Evolutionary conservation across 2,888 invertebrate species (phyloP).

Genomic region (Tortricodes alternella): DNA sequence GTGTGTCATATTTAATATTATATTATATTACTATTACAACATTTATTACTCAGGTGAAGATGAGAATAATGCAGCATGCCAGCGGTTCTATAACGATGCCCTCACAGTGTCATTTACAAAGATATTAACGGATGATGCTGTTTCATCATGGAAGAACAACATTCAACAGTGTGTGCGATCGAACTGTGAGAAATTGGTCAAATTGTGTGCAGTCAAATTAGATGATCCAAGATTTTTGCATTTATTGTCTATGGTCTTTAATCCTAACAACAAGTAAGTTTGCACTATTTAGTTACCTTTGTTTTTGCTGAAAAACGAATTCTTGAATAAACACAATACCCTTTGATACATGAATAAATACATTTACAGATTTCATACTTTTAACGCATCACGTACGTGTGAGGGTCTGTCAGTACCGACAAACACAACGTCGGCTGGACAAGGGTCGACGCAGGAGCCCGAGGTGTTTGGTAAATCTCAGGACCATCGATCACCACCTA

Average conservation of each 20-base stretch:
- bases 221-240: constrained; percentile 97
- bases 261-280: constrained; percentile 96
- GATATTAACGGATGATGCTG: constrained; percentile 98
- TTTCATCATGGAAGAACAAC: constrained; percentile 98
- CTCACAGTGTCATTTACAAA: constrained; percentile 97
- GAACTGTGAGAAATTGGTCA: constrained; percentile 95
- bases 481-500: constrained; percentile 92
- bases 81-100: constrained; percentile 97
- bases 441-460: constrained; percentile 67
- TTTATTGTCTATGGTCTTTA: constrained; percentile 95
- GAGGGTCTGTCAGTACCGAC: constrained; percentile 83
- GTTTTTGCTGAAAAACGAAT: not conserved
- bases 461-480: constrained; percentile 86
- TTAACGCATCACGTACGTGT: constrained; percentile 89
- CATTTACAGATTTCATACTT: constrained; percentile 89
- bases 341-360: no score
- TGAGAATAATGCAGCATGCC: constrained; percentile 93
- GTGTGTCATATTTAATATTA: no score
- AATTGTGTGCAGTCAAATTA: constrained; percentile 95
- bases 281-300: not conserved
- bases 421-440: constrained; percentile 74
- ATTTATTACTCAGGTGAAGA: constrained; percentile 88
- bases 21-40: not conserved
- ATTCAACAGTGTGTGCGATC: constrained; percentile 97
- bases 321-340: not conserved